Evolutionary conservation across 1,140 invertebrate genomes (phyloP).

Genomic region (Drosophila pallidifrons): DNA sequence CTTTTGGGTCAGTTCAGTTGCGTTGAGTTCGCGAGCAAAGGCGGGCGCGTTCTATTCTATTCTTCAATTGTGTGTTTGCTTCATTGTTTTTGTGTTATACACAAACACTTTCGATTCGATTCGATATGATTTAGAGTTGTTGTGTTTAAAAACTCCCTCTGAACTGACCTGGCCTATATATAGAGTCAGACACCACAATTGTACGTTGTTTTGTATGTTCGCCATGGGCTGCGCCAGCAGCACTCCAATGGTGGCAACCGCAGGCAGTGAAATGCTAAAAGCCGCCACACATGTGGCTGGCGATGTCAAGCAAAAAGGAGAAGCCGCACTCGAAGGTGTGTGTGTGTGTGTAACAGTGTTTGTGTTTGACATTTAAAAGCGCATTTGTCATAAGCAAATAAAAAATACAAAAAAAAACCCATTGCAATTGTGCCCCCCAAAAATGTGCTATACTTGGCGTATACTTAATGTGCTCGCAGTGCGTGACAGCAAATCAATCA

Average conservation of each 20-base stretch:
- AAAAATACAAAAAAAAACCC: not conserved
- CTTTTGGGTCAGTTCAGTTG: conserved; percentile 79
- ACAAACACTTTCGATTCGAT: conserved; percentile 39
- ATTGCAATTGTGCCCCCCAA: not conserved
- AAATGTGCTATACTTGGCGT: conserved; percentile 14
- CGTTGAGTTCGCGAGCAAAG: conserved; percentile 78
- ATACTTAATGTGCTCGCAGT: conserved; percentile 27
- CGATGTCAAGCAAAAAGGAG: conserved; percentile 75
- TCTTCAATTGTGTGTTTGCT: conserved; percentile 39
- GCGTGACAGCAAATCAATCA: conserved; percentile 45
- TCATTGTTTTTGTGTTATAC: too few relatives aligned
- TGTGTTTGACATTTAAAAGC: conserved; percentile 69
- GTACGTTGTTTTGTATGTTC: not conserved
- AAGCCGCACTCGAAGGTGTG: conserved; percentile 76
- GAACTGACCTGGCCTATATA: conserved; percentile 4
- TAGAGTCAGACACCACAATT: not conserved
- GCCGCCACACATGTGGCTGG: conserved; percentile 76
- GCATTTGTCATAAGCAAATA: conserved; percentile 22
- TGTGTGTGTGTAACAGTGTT: conserved; percentile 33
- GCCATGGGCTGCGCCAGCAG: conserved; percentile 84
- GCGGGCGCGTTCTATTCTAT: conserved; percentile 66
- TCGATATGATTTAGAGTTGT: conserved; percentile 59
- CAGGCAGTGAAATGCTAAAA: conserved; percentile 83
- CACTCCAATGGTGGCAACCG: conserved; percentile 81
- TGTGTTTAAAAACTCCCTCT: conserved; percentile 11